phyloP scores from a whole-genome alignment of 1,140 invertebrate genomes.

The Apis florea region DNA sequence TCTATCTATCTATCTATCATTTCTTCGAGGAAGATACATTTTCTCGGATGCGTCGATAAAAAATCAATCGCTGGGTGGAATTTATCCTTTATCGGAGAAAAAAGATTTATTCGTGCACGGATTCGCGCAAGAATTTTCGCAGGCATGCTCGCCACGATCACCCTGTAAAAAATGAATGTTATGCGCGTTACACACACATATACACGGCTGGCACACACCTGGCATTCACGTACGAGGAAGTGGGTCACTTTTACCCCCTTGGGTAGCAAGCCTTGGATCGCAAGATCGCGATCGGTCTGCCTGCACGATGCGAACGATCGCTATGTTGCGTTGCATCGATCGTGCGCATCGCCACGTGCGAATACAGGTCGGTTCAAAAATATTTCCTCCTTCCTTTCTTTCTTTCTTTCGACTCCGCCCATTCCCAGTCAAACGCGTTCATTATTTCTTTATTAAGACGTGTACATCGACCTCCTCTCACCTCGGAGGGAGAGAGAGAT shows the following conservation, averaged over 20 bases:
- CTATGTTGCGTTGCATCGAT: slow-evolving; percentile 25
- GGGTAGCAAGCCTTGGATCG: slow-evolving; percentile 53
- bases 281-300: slow-evolving; percentile 55
- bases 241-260: slow-evolving; percentile 66
- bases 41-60: too few relatives aligned
- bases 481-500: too few relatives aligned
- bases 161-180: slow-evolving; percentile 21
- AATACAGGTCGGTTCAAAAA: slow-evolving; percentile 7
- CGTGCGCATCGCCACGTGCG: slow-evolving; percentile 6
- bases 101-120: background rate
- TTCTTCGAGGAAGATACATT: too few relatives aligned
- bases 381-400: background rate
- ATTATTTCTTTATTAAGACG: background rate
- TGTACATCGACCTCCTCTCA: background rate
- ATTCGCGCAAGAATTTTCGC: slow-evolving; percentile 16
- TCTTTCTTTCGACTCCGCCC: background rate
- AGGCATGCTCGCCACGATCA: background rate
- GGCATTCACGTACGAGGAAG: slow-evolving; percentile 27
- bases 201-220: background rate
- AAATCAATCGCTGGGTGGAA: too few relatives aligned
- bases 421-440: background rate
- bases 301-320: slow-evolving; percentile 40
- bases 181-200: background rate
- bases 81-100: background rate
- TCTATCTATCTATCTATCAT: too few relatives aligned